phyloP scores from a whole-genome alignment of 2,113 vertebrate species.

The Notiomystis cincta region DNA sequence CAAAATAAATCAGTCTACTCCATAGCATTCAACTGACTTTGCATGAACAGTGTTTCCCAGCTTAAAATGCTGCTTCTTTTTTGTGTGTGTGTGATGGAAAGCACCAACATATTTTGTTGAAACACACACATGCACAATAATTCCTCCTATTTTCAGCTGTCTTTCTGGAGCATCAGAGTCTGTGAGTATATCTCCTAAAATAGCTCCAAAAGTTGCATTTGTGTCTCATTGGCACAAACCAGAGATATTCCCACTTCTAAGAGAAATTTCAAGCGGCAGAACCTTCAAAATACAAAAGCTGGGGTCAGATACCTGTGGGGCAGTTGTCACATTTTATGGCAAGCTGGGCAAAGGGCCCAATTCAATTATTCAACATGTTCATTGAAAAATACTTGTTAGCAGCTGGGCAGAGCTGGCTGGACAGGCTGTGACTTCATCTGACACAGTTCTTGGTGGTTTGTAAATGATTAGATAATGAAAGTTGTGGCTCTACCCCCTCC shows the following conservation, averaged over 20 bases:
- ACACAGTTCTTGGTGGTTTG: background rate
- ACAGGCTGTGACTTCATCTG: background rate
- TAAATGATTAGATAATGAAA: background rate
- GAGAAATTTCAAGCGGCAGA: background rate
- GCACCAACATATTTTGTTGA: background rate
- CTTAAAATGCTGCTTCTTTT: background rate
- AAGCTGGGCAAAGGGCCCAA: background rate
- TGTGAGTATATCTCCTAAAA: background rate
- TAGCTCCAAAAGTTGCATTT: background rate
- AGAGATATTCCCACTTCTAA: background rate
- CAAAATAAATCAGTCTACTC: background rate
- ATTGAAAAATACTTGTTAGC: background rate
- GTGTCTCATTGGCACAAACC: background rate
- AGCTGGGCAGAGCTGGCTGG: background rate
- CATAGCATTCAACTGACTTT: background rate
- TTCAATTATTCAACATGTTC: background rate
- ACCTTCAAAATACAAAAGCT: background rate
- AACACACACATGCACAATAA: background rate
- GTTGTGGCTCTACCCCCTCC: fast-evolving
- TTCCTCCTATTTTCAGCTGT: background rate
- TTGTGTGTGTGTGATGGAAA: background rate
- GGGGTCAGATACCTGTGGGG: background rate
- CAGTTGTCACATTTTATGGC: background rate
- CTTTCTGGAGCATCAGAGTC: background rate
- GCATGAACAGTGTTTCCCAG: background rate